These are phyloP conservation scores for Calephelis perditalis DNA, from an alignment of 2,888 invertebrate species.

Conservation along the genomic window DNA sequence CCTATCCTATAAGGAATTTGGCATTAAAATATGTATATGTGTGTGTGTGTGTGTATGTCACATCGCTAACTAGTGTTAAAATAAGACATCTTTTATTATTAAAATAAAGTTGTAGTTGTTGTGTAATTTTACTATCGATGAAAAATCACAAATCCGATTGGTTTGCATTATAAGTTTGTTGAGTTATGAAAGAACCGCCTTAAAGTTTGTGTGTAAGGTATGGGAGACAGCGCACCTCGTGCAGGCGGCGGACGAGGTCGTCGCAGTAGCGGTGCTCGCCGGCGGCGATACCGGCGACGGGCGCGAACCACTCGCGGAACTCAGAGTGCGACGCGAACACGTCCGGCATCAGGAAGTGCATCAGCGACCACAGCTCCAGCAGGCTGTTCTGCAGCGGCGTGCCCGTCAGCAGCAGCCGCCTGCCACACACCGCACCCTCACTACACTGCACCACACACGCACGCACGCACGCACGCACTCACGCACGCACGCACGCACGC, in stretches of 20 bases:
- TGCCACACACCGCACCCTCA: constrained; percentile 40
- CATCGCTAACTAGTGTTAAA: too few relatives aligned
- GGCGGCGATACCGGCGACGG: constrained; percentile 82
- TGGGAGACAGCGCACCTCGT: constrained; percentile 24
- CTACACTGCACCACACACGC: too few relatives aligned
- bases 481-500: constrained; percentile 1
- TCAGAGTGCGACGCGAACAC: constrained; percentile 97
- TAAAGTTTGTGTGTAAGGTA: neutral
- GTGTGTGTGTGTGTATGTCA: too few relatives aligned
- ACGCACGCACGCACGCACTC: neutral
- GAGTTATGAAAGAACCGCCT: too few relatives aligned
- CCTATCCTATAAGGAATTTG: too few relatives aligned
- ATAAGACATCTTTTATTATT: too few relatives aligned
- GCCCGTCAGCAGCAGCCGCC: constrained; percentile 93
- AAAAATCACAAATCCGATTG: too few relatives aligned
- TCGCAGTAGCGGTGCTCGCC: constrained; percentile 41
- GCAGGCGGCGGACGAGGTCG: constrained; percentile 42
- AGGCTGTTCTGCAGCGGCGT: constrained; percentile 97
- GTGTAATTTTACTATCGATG: too few relatives aligned
- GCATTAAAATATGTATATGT: too few relatives aligned
- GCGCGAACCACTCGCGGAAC: constrained; percentile 99
- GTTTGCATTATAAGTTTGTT: too few relatives aligned
- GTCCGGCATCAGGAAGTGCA: constrained; percentile 99
- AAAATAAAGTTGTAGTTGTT: too few relatives aligned
- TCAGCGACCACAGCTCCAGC: constrained; percentile 97